These are phyloP conservation scores for Ahaetulla prasina DNA, from an alignment of 2,113 vertebrate species.

Conservation along the genomic window DNA sequence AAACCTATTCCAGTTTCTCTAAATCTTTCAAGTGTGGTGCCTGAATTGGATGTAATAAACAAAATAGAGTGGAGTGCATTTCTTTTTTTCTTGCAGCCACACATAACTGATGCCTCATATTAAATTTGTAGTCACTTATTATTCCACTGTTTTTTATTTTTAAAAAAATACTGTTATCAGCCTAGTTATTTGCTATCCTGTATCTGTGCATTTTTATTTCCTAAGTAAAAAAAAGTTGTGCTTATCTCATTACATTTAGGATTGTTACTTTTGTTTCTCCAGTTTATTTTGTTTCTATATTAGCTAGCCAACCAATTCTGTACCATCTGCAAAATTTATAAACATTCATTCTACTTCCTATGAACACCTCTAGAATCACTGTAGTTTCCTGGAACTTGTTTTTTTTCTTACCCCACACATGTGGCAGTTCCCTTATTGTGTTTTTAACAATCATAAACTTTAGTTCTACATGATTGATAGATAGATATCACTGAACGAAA, in stretches of 20 bases:
- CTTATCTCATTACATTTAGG: not conserved
- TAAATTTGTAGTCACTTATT: not conserved
- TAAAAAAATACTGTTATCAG: not conserved
- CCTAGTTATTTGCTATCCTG: not conserved
- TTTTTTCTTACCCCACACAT: not conserved
- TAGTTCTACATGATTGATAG: not conserved
- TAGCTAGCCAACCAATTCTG: not conserved
- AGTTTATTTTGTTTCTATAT: not conserved
- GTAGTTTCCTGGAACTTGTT: not conserved
- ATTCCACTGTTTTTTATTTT: not conserved
- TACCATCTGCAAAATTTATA: not conserved
- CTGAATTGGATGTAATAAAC: not conserved
- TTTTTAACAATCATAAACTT: not conserved
- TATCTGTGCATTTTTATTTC: not conserved
- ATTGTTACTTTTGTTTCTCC: not conserved
- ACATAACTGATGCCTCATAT: not conserved
- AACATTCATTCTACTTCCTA: not conserved
- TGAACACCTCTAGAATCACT: not conserved
- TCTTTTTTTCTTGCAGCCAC: not conserved
- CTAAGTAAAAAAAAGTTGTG: not conserved
- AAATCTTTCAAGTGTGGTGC: not conserved
- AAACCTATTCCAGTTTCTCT: not conserved
- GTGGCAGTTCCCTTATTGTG: not conserved
- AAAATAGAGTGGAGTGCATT: not conserved
- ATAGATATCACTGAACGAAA: not conserved